Conservation (phyloP, 2,888 invertebrate species). For the Megastigmus dorsalis region DNA sequence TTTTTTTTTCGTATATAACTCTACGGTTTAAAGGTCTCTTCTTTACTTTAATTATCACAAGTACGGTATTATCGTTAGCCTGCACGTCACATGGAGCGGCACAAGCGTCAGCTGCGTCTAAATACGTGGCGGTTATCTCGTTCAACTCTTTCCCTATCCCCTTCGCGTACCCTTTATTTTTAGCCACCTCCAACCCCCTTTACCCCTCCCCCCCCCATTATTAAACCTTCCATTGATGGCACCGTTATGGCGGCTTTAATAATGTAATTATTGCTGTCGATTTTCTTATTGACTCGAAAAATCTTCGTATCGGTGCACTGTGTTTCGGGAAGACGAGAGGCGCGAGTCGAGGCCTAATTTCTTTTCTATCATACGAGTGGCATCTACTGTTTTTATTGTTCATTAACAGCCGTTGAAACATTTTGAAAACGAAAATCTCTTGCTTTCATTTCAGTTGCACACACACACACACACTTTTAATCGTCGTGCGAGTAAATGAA, state of each 20-base stretch:
- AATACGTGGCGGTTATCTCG: constrained; percentile 15
- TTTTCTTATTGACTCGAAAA: constrained; percentile 65
- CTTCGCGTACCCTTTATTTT: background rate
- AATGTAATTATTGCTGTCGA: constrained; percentile 65
- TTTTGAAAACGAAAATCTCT: no score
- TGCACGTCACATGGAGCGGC: constrained; percentile 40
- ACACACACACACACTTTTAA: no score
- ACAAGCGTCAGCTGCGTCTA: constrained; percentile 39
- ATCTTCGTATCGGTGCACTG: constrained; percentile 58
- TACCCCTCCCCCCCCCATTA: background rate
- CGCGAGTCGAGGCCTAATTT: constrained; percentile 49
- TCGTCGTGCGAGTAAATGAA: no score
- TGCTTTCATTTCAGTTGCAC: no score
- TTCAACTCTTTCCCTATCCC: background rate
- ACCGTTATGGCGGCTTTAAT: background rate
- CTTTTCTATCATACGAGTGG: no score
- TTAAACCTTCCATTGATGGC: constrained; percentile 2
- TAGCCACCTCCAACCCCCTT: background rate
- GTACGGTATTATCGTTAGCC: constrained; percentile 65
- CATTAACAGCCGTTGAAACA: no score
- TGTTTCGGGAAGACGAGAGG: constrained; percentile 35
- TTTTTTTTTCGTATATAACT: constrained; percentile 45
- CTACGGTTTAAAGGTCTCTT: constrained; percentile 51
- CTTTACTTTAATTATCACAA: constrained; percentile 66
- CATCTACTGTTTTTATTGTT: no score